Evolutionary conservation across 2,888 invertebrate genomes (phyloP), one percentile per base, ranked within the genome.

Genomic region (Zeuzera pyrina): DNA sequence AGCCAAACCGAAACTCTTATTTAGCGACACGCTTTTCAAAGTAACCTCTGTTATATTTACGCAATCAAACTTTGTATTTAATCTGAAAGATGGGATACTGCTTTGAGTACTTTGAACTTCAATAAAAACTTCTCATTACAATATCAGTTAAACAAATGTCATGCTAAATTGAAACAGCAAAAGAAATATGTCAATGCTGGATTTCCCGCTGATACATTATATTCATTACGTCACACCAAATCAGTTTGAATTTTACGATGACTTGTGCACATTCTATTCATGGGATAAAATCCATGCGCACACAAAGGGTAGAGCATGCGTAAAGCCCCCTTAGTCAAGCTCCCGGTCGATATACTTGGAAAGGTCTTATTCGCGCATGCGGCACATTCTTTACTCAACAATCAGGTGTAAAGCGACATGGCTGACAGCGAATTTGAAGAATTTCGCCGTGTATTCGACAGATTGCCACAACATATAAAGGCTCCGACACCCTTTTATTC

Each of bases 401-500:
- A 92, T 93, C 93, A 93, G 93, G 62, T 72, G 76, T 60, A 61
- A 64, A 77, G 65, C 86, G 86, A 85, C 84, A 95, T 95, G 95
- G 95, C 94, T 60, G 95, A 95, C 86, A 91, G 90, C 72, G 95
- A 95, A 83, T 95, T 93, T 84, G 95, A 95, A 81, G 93, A 95
- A 87, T 94, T 95, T 85, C 91, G 91, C 59, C 90, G 91, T 59
- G 90, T 90, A 70, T 94, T 93, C 74, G 93, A 94, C 59, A 88
- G 89, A 78, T 84, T 92, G 68, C 91, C 92, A 38, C 91, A 91
- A 65, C 90, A 91, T 57, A 88, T 89, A 46, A 91, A 89, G 67
- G 90, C 90, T 30, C 89, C 94, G 33, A 88, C 92, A 50, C 91
- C 92, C 36, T 93, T 92, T 79, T 95, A 95, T 77, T 94, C 93